Conservation (phyloP, 37 sponge, comb jelly and placozoan genomes). For the Trichoplax adhaerens region DNA sequence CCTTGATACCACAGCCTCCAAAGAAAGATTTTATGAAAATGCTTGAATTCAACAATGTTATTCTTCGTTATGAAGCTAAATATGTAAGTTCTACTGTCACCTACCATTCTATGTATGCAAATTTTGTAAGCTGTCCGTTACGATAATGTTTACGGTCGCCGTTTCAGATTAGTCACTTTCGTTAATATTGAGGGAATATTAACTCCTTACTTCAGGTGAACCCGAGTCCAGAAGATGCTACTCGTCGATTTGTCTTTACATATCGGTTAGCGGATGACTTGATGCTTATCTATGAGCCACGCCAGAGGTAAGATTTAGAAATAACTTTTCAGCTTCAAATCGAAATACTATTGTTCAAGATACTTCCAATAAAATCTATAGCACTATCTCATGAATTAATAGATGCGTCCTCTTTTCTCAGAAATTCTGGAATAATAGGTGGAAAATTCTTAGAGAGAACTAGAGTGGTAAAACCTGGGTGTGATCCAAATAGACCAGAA, state of each 20-base stretch:
- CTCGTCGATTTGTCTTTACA: conserved; percentile 79
- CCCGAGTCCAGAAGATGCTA: conserved; percentile 65
- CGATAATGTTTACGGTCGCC: no score
- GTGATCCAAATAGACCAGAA: conserved; percentile 41
- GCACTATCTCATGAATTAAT: no score
- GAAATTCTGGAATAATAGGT: conserved; percentile 87
- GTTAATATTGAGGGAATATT: no score
- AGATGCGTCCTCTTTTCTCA: conserved; percentile 11
- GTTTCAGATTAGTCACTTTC: no score
- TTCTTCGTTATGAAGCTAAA: conserved; percentile 69
- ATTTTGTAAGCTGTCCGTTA: no score
- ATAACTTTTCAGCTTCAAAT: no score
- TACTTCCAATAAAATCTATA: no score
- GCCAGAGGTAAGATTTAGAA: conserved; percentile 40
- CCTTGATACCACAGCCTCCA: conserved; percentile 91
- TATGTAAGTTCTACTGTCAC: conserved; percentile 26
- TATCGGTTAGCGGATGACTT: conserved; percentile 83
- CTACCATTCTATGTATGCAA: no score
- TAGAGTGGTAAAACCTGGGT: conserved; percentile 59
- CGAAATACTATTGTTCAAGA: no score
- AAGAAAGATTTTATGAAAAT: conserved; percentile 96
- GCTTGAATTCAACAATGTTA: conserved; percentile 87
- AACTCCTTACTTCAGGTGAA: no score
- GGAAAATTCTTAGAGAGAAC: conserved; percentile 82
- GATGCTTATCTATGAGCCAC: conserved; percentile 86